Evolutionary conservation across 2,797 vertebrate species (phyloP).

Genomic region (Harpagifer antarcticus): DNA sequence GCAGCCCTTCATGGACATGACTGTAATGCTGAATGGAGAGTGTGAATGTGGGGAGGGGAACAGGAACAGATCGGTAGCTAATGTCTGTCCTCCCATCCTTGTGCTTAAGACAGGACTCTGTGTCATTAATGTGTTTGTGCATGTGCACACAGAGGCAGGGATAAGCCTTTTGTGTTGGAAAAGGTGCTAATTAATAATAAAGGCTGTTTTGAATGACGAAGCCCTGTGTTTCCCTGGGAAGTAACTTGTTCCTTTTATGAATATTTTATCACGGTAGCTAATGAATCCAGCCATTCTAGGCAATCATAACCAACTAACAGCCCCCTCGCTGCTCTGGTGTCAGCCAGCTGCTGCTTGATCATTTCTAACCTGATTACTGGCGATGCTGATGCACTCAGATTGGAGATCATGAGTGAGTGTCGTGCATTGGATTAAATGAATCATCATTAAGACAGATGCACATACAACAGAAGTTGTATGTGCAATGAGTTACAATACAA

Average conservation of each 20-base stretch:
- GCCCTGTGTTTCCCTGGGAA: conserved; percentile 71
- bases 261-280: conserved; percentile 80
- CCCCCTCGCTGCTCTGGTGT: conserved; percentile 56
- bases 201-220: conserved; percentile 74
- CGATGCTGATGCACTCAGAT: conserved; percentile 56
- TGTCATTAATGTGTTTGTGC: conserved; percentile 8
- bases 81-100: conserved; percentile 16
- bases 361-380: conserved; percentile 70
- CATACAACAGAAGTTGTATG: neutral
- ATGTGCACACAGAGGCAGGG: conserved; percentile 21
- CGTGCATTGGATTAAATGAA: conserved; percentile 40
- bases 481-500: too few species aligned
- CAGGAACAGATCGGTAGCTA: conserved; percentile 10
- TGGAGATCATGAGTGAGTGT: conserved; percentile 48
- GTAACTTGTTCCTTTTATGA: conserved; percentile 82
- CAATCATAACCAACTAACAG: conserved; percentile 75
- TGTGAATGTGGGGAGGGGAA: conserved; percentile 23
- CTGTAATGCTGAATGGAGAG: conserved; percentile 40
- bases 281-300: conserved; percentile 69
- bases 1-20: conserved; percentile 34
- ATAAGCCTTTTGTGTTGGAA: conserved; percentile 57
- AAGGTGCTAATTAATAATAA: conserved; percentile 78
- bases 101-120: conserved; percentile 27
- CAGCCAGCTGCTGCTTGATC: conserved; percentile 49
- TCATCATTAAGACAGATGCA: conserved; percentile 28